Base-by-base conservation (phyloP, 1,140 invertebrate genomes). In the Teleopsis dalmanni region DNA sequence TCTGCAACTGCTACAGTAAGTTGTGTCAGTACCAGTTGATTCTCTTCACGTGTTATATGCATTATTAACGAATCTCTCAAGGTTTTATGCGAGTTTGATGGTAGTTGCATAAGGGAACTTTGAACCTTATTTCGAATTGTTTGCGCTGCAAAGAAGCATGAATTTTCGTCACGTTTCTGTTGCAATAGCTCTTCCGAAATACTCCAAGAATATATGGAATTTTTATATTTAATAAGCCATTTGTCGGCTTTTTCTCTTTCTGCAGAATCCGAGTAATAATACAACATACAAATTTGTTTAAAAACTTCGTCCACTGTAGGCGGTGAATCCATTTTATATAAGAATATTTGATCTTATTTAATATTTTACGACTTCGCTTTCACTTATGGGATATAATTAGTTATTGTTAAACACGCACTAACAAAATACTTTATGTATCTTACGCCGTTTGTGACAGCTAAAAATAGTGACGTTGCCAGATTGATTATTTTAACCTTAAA, bases 101-200 rank as follows among this genome's bases (percentile, higher is more conserved):
- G 94, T 43, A 99, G 73, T 75, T 99, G 95, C 59, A 92, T 84
- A 63, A 98, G 95, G 44, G 86, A 89, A 57, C 85, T 81, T 72
- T 97, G 89, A 42, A 92, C 88, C 78, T 98, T 98, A 9, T 88
- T 88, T 52, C 95, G 79, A 83, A 99, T 92, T 4, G 95, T 98
- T 73, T 98, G 95, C 9, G 95, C 94, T 18, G 92, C 95, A 76
- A 98, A 98, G 70, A 95, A 96, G 74, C 92, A 95, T 19, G 91
- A 93, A 57, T 96, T 83, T 41, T 93, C 51, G 65, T 93, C 88
- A 33, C 78, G 76, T 62, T 94, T 92, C 50, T 88, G 78, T 50
- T 88, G 85, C 11, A 98, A 72, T 52, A 99, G 78, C 72, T 95
- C 86, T 71, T 99, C 94, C 11, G 94, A 86, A 57, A 98, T 81